These are phyloP conservation scores for Brevimyrus niger DNA, from an alignment of 2,113 vertebrate genomes.

Conservation along the genomic window DNA sequence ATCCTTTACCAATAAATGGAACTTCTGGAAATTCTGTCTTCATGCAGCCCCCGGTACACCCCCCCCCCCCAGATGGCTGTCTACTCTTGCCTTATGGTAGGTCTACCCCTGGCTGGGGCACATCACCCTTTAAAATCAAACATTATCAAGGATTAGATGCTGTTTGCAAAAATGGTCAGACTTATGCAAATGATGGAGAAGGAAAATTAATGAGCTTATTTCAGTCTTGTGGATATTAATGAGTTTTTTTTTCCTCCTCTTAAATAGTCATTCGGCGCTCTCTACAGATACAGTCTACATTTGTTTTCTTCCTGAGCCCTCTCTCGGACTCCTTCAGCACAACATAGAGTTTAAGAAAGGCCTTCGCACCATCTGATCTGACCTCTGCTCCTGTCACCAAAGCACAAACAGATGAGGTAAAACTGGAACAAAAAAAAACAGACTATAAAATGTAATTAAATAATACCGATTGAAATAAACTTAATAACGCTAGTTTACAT, in stretches of 20 bases:
- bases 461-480: background rate
- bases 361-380: background rate
- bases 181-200: background rate
- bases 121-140: background rate
- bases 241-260: background rate
- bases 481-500: background rate
- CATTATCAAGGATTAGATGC: background rate
- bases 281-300: background rate
- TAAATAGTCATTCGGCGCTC: background rate
- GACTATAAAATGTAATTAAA: background rate
- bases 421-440: background rate
- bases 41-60: background rate
- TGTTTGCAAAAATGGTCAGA: background rate
- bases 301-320: background rate
- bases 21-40: background rate
- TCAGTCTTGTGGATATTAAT: constrained; percentile 9
- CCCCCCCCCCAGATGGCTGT: background rate
- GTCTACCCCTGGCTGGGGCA: background rate
- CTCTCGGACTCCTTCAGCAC: background rate
- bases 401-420: background rate
- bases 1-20: background rate
- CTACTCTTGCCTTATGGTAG: background rate
- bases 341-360: background rate
- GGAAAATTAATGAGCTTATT: constrained; percentile 11
- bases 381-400: background rate